phyloP scores from a whole-genome alignment of 2,113 vertebrate species.

The Neofelis nebulosa region DNA sequence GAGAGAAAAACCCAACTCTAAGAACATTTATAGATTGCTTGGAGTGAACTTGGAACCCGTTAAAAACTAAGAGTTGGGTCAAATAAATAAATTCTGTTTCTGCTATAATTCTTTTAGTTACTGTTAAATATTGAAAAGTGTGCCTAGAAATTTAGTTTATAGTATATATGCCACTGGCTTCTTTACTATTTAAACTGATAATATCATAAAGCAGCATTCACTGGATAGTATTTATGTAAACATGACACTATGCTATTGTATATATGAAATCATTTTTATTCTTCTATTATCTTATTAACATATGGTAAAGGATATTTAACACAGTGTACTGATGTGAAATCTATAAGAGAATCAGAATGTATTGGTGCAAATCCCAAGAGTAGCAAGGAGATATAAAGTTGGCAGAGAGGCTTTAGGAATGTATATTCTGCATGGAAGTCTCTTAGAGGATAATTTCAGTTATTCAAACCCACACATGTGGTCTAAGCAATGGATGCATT shows the following conservation, averaged over 20 bases:
- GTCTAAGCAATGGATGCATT: background rate
- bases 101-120: background rate
- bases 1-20: background rate
- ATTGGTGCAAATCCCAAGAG: background rate
- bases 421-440: background rate
- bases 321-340: background rate
- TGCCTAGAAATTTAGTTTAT: background rate
- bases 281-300: background rate
- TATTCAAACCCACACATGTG: background rate
- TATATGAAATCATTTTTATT: background rate
- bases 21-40: background rate
- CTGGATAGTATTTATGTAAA: background rate
- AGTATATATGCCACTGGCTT: background rate
- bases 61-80: background rate
- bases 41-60: background rate
- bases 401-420: background rate
- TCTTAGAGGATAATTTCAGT: background rate
- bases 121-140: background rate
- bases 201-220: background rate
- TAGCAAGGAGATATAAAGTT: background rate
- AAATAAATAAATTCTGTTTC: background rate
- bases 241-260: background rate
- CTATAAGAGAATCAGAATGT: background rate
- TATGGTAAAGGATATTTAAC: background rate
- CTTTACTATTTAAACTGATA: background rate